Evolutionary conservation across 1,140 invertebrate species (phyloP).

Genomic region (Vollenhovia emeryi): DNA sequence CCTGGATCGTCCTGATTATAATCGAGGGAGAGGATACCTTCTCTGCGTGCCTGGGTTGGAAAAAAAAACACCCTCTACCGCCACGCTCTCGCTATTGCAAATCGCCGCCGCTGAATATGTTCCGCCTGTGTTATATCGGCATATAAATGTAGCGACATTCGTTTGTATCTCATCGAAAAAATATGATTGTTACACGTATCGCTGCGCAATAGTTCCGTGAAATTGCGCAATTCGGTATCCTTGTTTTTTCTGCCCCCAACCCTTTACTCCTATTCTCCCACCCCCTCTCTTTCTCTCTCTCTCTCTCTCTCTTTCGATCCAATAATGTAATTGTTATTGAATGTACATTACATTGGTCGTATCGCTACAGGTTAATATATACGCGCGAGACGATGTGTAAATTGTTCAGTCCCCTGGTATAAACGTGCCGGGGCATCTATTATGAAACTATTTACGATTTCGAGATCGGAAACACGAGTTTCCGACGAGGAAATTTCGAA

Average conservation of each 20-base stretch:
- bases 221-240: conserved; percentile 29
- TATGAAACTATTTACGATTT: conserved; percentile 44
- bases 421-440: conserved; percentile 16
- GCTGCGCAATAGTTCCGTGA: conserved; percentile 8
- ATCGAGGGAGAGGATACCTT: not conserved
- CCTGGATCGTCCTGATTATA: conserved; percentile 60
- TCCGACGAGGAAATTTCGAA: conserved; percentile 1
- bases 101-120: conserved; percentile 36
- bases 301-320: not conserved
- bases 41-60: not conserved
- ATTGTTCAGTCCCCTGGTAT: conserved; percentile 37
- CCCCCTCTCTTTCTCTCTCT: not conserved
- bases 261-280: not conserved
- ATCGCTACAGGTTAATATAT: conserved; percentile 28
- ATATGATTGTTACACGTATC: conserved; percentile 24
- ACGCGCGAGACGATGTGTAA: conserved; percentile 32
- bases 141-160: conserved; percentile 13
- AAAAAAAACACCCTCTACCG: conserved; percentile 38
- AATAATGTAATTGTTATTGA: conserved; percentile 35
- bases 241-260: conserved; percentile 27
- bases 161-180: not conserved
- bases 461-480: conserved; percentile 21
- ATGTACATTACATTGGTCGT: conserved; percentile 32
- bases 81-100: conserved; percentile 32
- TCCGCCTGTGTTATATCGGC: not conserved